Base-by-base conservation (phyloP, 2,113 vertebrate species). In the Callorhinus ursinus region DNA sequence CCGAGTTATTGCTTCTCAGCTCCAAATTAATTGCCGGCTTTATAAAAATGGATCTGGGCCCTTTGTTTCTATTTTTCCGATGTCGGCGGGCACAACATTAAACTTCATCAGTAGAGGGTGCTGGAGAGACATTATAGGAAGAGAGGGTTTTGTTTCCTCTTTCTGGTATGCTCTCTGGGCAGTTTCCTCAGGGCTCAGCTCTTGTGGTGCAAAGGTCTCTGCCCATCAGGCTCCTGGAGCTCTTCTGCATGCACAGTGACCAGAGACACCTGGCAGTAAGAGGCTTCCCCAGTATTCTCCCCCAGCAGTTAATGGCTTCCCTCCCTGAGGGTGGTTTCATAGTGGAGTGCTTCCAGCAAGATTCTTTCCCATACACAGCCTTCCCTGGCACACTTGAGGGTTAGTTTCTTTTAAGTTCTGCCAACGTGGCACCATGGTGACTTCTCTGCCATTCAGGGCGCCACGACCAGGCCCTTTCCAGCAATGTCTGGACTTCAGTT, bases 351-450 rank as follows among this genome's bases (percentile, higher is more conserved):
- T 10, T 80, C 22, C n/a, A 55, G 9, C 18, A 85, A 39, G 33
- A 59, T 11, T 22, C 33, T 3, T 10, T 31, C 28, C 33, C 39
- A 14, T 24, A n/a, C 65, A 24, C 24, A 87, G n/a, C 33, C 18
- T 59, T 92, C 59, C 19, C 33, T 81, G 77, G 36, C 4, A 15
- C 55, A 4, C 31, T 24, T 0, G 16, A 65, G 31, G 39, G 18
- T 39, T 26, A 16, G 16, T 88, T 79, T 39, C 49, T 67, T 49
- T 49, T 22, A 76, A 42, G 9, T 61, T 42, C 28, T 28, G n/a
- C 46, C 61, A 53, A 5, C 0, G 4, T 2, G 7, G 28, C 3
- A 77, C 28, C 7, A 4, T 2, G 16, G 33, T n/a, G 19, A 59
- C 19, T 79, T 63, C 36, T 72, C 69, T 57, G 51, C 24, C 10